Conservation (phyloP, 2,797 vertebrate species). For the Falco cherrug region DNA sequence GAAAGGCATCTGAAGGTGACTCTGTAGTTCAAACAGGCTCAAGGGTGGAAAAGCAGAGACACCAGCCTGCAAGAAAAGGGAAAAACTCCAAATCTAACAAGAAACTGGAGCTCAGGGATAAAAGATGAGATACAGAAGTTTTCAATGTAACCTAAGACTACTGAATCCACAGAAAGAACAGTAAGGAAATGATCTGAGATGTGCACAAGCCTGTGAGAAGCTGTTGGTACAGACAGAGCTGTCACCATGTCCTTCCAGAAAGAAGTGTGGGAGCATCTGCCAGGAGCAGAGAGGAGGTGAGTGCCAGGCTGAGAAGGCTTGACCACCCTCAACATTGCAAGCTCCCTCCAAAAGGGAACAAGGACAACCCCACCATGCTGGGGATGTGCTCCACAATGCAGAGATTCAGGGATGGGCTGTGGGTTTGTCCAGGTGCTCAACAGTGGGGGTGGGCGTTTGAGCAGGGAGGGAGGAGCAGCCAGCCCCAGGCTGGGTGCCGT, state of each 20-base stretch:
- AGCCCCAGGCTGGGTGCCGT: background rate
- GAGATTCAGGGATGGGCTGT: background rate
- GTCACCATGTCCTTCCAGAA: background rate
- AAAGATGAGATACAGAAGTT: background rate
- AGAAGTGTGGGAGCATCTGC: background rate
- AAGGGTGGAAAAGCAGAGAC: background rate
- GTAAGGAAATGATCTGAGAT: background rate
- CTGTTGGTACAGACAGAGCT: background rate
- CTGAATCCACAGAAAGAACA: background rate
- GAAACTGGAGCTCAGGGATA: background rate
- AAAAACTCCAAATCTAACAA: background rate
- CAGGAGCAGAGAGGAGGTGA: background rate
- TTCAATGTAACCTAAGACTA: background rate
- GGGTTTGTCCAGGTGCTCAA: background rate
- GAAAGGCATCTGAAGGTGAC: background rate
- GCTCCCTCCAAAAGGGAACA: background rate
- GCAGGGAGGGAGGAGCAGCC: background rate
- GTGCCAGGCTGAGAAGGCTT: background rate
- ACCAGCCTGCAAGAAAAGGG: background rate
- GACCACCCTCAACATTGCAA: background rate
- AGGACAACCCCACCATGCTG: background rate
- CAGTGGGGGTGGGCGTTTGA: background rate
- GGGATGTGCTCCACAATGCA: background rate
- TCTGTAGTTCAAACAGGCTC: background rate
- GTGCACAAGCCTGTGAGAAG: background rate